phyloP scores from a whole-genome alignment of 2,888 invertebrate genomes.

The Pandemis corylana region DNA sequence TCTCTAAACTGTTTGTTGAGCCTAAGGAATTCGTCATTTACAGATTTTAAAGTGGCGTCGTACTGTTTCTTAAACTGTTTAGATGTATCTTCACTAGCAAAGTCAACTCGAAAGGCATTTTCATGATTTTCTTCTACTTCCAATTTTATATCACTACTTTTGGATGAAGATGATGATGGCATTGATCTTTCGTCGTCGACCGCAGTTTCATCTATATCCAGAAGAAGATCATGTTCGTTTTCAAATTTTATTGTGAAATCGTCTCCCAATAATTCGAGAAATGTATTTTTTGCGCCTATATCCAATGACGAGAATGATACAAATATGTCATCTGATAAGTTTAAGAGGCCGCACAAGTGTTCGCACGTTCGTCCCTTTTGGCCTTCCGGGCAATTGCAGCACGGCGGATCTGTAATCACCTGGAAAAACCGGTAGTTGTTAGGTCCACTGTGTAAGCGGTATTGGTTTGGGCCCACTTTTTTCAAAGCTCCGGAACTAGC shows the following conservation, averaged over 20 bases:
- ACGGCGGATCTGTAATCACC: slow-evolving; percentile 52
- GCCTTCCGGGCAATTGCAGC: slow-evolving; percentile 54
- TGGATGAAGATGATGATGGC: slow-evolving; percentile 24
- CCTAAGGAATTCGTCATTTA: slow-evolving; percentile 56
- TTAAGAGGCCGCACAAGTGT: slow-evolving; percentile 52
- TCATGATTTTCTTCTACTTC: slow-evolving; percentile 40
- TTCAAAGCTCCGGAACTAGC: slow-evolving; percentile 38
- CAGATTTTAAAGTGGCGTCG: slow-evolving; percentile 45
- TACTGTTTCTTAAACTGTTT: slow-evolving; percentile 44
- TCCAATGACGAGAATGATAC: slow-evolving; percentile 40
- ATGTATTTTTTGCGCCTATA: slow-evolving; percentile 40
- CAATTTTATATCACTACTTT: slow-evolving; percentile 42
- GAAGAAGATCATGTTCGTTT: slow-evolving; percentile 1
- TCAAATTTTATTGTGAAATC: not conserved
- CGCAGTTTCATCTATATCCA: not conserved
- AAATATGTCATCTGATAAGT: slow-evolving; percentile 43
- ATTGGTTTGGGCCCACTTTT: slow-evolving; percentile 44
- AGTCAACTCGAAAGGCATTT: not conserved
- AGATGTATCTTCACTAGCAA: slow-evolving; percentile 11
- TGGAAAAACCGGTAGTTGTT: slow-evolving; percentile 37
- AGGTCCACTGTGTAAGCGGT: slow-evolving; percentile 28
- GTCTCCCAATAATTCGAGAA: slow-evolving; percentile 11
- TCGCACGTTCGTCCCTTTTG: slow-evolving; percentile 52
- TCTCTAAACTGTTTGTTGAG: slow-evolving; percentile 53
- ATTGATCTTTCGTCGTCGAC: slow-evolving; percentile 41